Evolutionary conservation across 2,113 vertebrate genomes (phyloP).

Genomic region (Mohoua ochrocephala): DNA sequence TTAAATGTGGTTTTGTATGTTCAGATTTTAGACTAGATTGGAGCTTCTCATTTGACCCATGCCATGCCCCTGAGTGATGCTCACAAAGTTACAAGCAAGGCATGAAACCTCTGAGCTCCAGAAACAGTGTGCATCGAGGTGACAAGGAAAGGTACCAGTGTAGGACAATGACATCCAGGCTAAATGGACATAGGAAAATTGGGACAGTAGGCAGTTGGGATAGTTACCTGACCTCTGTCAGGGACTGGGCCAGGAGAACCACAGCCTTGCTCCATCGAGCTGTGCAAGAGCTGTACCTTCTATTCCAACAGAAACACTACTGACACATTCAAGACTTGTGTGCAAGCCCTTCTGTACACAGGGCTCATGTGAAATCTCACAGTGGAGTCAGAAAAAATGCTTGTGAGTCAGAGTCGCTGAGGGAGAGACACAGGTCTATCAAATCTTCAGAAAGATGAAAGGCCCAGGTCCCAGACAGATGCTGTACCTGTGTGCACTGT

Average conservation of each 20-base stretch:
- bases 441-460: neutral
- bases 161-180: neutral
- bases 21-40: neutral
- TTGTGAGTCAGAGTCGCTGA: neutral
- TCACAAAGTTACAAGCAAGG: neutral
- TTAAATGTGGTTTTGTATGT: neutral
- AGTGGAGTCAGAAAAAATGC: neutral
- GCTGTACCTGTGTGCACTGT: neutral
- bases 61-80: neutral
- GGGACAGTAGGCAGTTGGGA: neutral
- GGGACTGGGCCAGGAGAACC: neutral
- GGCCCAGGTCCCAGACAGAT: neutral
- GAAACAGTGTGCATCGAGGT: neutral
- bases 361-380: neutral
- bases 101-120: neutral
- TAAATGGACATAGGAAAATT: neutral
- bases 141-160: neutral
- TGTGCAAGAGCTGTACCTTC: neutral
- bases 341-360: neutral
- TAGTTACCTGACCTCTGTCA: neutral
- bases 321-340: neutral
- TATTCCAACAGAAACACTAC: neutral
- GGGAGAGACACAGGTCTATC: neutral
- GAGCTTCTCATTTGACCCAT: neutral
- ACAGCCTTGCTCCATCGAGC: neutral